Evolutionary conservation across 2,888 invertebrate species (phyloP).

Genomic region (Carpatolechia fugitivella): DNA sequence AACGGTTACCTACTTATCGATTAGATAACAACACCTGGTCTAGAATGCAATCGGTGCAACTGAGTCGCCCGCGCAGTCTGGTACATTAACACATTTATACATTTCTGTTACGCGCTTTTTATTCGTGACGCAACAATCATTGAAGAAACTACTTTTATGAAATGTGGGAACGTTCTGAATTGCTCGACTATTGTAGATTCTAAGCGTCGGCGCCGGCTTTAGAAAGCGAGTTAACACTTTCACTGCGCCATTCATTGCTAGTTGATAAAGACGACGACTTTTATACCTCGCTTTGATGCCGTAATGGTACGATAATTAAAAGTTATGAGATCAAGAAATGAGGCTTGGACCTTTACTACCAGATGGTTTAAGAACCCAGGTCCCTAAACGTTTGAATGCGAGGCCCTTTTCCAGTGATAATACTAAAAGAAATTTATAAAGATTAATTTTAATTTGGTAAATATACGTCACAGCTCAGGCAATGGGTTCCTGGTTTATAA

Average conservation of each 20-base stretch:
- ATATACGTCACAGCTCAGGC: too few relatives aligned
- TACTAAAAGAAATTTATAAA: too few relatives aligned
- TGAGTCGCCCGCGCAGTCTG: too few relatives aligned
- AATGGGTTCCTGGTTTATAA: too few relatives aligned
- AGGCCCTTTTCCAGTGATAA: too few relatives aligned
- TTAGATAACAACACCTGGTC: too few relatives aligned
- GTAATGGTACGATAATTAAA: background rate
- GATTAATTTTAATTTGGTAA: too few relatives aligned
- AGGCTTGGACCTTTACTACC: background rate
- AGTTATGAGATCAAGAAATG: background rate
- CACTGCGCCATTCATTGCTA: constrained; percentile 6
- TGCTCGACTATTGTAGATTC: constrained; percentile 17
- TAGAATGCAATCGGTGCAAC: too few relatives aligned
- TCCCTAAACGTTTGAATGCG: too few relatives aligned
- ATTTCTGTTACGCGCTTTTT: background rate
- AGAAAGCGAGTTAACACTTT: constrained; percentile 29
- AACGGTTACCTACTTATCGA: too few relatives aligned
- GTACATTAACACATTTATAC: constrained; percentile 21
- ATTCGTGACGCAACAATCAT: background rate
- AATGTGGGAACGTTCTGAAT: constrained; percentile 35
- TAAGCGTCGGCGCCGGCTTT: constrained; percentile 14
- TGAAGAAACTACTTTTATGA: constrained; percentile 30
- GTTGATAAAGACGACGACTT: background rate
- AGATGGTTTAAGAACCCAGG: too few relatives aligned
- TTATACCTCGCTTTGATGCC: constrained; percentile 21